These are phyloP conservation scores for Lynx canadensis DNA, from an alignment of 2,113 vertebrate genomes.

Conservation along the genomic window DNA sequence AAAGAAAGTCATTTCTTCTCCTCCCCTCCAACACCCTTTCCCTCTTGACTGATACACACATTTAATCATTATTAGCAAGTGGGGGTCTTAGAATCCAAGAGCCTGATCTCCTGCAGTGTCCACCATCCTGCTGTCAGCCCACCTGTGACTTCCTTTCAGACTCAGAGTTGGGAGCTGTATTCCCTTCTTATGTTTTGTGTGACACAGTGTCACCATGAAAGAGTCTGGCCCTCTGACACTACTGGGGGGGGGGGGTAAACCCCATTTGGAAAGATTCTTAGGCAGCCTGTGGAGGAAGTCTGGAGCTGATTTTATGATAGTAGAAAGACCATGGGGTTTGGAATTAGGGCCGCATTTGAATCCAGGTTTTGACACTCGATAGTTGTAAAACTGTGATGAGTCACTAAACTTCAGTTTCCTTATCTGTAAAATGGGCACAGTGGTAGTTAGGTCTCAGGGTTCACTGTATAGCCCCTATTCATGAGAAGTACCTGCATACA, in stretches of 20 bases:
- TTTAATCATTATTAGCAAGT: not conserved
- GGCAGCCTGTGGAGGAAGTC: not conserved
- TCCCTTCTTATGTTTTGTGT: not conserved
- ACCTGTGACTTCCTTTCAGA: not conserved
- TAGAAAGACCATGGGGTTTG: not conserved
- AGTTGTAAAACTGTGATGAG: not conserved
- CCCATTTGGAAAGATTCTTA: not conserved
- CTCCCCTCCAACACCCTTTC: not conserved
- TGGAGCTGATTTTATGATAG: not conserved
- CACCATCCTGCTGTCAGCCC: not conserved
- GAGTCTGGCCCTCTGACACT: not conserved
- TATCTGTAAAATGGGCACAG: not conserved
- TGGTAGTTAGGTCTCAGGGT: not conserved
- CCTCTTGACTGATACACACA: accelerated
- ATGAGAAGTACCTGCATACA: not conserved
- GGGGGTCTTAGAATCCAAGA: not conserved
- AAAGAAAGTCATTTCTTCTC: not conserved
- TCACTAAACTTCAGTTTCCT: not conserved
- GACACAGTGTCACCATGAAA: not conserved
- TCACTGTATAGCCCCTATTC: accelerated
- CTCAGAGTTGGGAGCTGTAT: not conserved
- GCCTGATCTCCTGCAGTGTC: not conserved
- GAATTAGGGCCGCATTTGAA: not conserved
- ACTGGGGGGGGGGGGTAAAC: not conserved
- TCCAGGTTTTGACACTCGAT: not conserved